Base-by-base conservation (phyloP, 2,888 invertebrate genomes). In the Drosophila fungiperda region DNA sequence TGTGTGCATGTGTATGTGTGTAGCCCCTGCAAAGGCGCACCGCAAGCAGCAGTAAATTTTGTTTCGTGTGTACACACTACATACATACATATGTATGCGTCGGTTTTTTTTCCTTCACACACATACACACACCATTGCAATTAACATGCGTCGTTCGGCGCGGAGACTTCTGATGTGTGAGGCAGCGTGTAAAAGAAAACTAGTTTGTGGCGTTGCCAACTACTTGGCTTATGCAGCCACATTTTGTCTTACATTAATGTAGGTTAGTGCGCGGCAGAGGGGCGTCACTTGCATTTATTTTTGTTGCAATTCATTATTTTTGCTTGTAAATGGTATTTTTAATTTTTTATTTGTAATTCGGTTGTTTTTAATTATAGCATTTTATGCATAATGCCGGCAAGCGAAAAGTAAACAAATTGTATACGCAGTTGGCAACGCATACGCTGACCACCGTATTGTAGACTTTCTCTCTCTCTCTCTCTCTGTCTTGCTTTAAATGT, bases 381-480 rank as follows among this genome's bases (percentile, higher is more conserved):
- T 59, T 29, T 36, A 32, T 59, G 54, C 48, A 50, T 8, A 55
- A 17, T 68, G 53, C 78, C 80, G 80, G 78, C 80, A 52, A 67
- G 38, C 53, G 49, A 86, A 83, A 83, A 82, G 87, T 87, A 87
- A 84, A 84, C 85, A 87, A 80, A 78, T 73, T 78, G 32, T 67
- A 45, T 49, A 57, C 42, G 63, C 61, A 73, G 75, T 74, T 75
- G 83, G 77, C 87, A 85, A 83, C 81, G 73, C 87, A 73, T 40
- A 50, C 54, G 49, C 36, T n/a, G 38, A 32, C 55, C 42, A 50
- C 26, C 62, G 50, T 60, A 54, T 76, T 81, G 82, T 87, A 87
- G 83, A 87, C 88, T 89, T 86, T 89, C 88, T 84, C 88, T 87
- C 45, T 45, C 88, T 87, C 45, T 45, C 88, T 87, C 45, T 45